Evolutionary conservation across 2,797 vertebrate species (phyloP).

Genomic region (Pyrocephalus nanus): DNA sequence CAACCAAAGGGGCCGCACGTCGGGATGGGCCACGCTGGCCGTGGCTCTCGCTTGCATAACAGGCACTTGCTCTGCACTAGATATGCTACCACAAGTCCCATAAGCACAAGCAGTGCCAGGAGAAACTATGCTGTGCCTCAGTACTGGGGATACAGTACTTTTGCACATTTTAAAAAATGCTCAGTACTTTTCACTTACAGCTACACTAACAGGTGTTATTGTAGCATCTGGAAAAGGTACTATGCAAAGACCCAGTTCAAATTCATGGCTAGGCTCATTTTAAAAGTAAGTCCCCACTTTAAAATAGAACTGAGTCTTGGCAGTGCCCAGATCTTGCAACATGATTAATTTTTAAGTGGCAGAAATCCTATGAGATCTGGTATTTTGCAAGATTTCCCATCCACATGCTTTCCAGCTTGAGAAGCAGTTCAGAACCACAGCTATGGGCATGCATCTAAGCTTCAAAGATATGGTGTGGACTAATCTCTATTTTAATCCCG

Average conservation of each 20-base stretch:
- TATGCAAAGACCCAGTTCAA: not conserved
- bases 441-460: not conserved
- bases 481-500: constrained; percentile 6
- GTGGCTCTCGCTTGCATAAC: fast-evolving
- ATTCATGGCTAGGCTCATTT: not conserved
- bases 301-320: not conserved
- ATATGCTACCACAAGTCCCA: not conserved
- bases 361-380: constrained; percentile 23
- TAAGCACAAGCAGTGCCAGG: not conserved
- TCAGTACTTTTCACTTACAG: not conserved
- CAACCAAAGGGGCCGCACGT: not conserved
- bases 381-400: constrained; percentile 43
- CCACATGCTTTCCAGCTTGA: constrained; percentile 21
- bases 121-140: not conserved
- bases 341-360: not conserved
- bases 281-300: not conserved
- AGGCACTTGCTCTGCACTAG: not conserved
- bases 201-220: not conserved
- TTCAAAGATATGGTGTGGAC: not conserved
- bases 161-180: not conserved
- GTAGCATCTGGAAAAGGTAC: not conserved
- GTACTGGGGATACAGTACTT: not conserved
- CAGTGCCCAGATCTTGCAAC: not conserved
- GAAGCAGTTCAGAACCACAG: constrained; percentile 18
- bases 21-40: not conserved